Conservation (phyloP, 2,888 invertebrate species). For the Volucella zonaria region DNA sequence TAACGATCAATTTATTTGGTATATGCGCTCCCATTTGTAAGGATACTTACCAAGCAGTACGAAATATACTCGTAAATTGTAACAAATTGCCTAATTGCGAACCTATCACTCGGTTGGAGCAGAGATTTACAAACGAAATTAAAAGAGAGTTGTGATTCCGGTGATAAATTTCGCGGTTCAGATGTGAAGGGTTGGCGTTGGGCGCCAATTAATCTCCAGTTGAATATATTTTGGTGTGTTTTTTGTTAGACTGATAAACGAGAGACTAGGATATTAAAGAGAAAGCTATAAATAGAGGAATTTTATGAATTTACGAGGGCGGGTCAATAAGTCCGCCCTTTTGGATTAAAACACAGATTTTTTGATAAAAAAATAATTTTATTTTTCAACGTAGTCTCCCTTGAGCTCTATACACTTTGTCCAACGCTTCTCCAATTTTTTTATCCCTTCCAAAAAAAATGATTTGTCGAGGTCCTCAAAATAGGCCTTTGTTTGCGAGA, state of each 20-base stretch:
- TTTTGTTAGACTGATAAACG: neutral
- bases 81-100: conserved; percentile 64
- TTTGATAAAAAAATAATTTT: no score
- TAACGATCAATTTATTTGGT: conserved; percentile 64
- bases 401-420: no score
- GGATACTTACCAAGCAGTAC: neutral
- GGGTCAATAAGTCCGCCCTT: no score
- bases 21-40: conserved; percentile 5
- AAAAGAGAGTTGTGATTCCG: conserved; percentile 16
- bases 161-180: conserved; percentile 47
- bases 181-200: neutral
- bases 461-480: no score
- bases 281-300: no score
- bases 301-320: no score
- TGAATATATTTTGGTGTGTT: neutral
- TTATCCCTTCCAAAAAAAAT: no score
- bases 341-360: no score
- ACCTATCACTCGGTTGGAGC: conserved; percentile 9
- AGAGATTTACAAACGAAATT: conserved; percentile 48
- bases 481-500: no score
- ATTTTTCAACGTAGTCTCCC: no score
- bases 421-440: no score
- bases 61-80: conserved; percentile 23
- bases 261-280: no score
- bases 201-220: conserved; percentile 10